Base-by-base conservation (phyloP, 2,888 invertebrate species). In the Leptinotarsa tumamoca region DNA sequence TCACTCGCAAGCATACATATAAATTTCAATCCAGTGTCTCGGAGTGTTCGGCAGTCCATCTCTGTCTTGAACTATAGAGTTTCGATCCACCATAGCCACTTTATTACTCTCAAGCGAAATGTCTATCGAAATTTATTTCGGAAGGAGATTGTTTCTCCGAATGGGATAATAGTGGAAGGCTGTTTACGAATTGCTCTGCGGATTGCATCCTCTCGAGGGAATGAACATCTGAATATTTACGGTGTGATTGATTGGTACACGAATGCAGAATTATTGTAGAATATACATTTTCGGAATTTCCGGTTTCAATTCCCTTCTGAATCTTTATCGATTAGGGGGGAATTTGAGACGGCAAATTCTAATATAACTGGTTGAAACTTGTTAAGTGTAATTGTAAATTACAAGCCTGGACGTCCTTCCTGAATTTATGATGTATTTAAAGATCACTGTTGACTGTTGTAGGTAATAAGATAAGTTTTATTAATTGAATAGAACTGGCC, bases 51-150 rank as follows among this genome's bases (percentile, higher is more conserved):
- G 49, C 72, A 75, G 72, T 75, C 67, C 68, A 68, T 75, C 75
- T 68, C 58, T 75, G 75, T 75, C 72, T 69, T 27, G 54, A 69
- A 49, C 69, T 56, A 67, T 72, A 51, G 69, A 69, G 43, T 58
- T 72, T 72, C 75, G 72, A 75, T 75, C 72, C 68, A 69, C 72
- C 50, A 72, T 71, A 58, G 50, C 67, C 49, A 74, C 70, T 67
- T 56, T 71, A 69, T 71, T 70, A 50, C 70, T 18, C 56, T 49
- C 54, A 33, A 66, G 56, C 52, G 67, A 43, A 51, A 67, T 23
- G 67, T 63, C 66, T 74, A 43, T 66, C 61, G 74, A 61, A 74
- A 71, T 74, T 74, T 74, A 74, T 74, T 74, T 67, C 67, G 33
- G 66, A 69, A 66, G 50, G 52, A n/a, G 69, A 68, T 56, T 70